phyloP scores from a whole-genome alignment of 2,113 vertebrate species.

The Melanerpes formicivorus region DNA sequence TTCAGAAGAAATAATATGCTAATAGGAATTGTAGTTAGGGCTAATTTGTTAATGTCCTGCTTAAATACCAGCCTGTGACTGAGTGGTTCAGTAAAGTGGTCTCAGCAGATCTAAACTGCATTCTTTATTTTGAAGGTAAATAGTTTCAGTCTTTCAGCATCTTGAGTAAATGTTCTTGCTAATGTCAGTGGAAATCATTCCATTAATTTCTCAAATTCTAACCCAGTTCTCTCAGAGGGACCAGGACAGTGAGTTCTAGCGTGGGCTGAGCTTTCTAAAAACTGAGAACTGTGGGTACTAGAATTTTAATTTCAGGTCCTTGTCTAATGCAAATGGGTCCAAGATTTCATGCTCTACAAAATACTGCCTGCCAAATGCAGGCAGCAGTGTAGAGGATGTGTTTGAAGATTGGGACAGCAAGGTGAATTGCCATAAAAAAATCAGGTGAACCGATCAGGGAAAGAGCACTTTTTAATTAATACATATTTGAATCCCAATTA shows the following conservation, averaged over 20 bases:
- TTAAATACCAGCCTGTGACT: slow-evolving; percentile 6
- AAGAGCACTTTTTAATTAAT: slow-evolving; percentile 39
- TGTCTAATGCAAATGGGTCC: not conserved
- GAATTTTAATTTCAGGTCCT: slow-evolving; percentile 23
- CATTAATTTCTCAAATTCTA: not conserved
- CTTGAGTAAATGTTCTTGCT: not conserved
- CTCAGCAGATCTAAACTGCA: not conserved
- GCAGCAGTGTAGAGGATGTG: not conserved
- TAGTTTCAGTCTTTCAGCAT: not conserved
- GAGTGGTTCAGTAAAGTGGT: not conserved
- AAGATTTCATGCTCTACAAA: slow-evolving; percentile 6
- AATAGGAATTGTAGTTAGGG: not conserved
- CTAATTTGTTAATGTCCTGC: slow-evolving; percentile 25
- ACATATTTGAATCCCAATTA: not conserved
- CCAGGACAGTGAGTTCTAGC: not conserved
- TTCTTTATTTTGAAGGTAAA: not conserved
- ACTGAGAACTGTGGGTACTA: not conserved
- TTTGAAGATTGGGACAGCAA: not conserved
- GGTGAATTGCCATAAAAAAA: slow-evolving; percentile 3
- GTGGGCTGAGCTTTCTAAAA: not conserved
- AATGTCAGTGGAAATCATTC: not conserved
- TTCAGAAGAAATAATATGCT: slow-evolving; percentile 7
- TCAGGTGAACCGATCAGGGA: not conserved
- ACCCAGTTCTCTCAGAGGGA: not conserved
- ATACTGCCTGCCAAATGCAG: not conserved